phyloP scores from a whole-genome alignment of 2,888 invertebrate species.

The Tipula lateralis region DNA sequence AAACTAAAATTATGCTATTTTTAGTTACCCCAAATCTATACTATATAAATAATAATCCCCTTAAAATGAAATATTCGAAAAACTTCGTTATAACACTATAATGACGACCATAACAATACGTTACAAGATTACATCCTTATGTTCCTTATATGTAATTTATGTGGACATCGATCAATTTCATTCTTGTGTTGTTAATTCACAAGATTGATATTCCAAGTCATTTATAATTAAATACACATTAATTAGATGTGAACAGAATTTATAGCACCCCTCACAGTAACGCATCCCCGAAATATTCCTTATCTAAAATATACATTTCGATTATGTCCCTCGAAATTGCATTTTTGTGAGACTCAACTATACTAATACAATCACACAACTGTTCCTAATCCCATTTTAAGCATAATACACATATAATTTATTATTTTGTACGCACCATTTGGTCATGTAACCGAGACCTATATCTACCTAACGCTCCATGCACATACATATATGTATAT shows the following conservation, averaged over 20 bases:
- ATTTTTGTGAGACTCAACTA: not conserved
- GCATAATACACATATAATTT: not conserved
- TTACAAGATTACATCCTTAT: not conserved
- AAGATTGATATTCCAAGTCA: not conserved
- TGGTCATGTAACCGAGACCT: not conserved
- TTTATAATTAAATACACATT: not conserved
- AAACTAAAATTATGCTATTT: not conserved
- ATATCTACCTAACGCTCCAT: not conserved
- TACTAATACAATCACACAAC: not conserved
- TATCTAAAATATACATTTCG: not conserved
- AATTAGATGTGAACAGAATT: not conserved
- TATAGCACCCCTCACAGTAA: not conserved
- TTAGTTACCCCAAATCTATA: not conserved
- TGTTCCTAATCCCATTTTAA: not conserved
- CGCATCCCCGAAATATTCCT: not conserved
- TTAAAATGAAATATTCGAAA: not conserved
- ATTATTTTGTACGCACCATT: not conserved
- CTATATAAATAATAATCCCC: no score
- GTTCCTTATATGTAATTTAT: not conserved
- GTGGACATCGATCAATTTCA: not conserved
- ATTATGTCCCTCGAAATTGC: not conserved
- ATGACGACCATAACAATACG: not conserved
- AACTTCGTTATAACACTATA: not conserved
- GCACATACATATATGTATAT: no score
- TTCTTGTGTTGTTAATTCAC: not conserved